phyloP scores from a whole-genome alignment of 2,888 invertebrate species.

The Lordiphosa fenestrarum region DNA sequence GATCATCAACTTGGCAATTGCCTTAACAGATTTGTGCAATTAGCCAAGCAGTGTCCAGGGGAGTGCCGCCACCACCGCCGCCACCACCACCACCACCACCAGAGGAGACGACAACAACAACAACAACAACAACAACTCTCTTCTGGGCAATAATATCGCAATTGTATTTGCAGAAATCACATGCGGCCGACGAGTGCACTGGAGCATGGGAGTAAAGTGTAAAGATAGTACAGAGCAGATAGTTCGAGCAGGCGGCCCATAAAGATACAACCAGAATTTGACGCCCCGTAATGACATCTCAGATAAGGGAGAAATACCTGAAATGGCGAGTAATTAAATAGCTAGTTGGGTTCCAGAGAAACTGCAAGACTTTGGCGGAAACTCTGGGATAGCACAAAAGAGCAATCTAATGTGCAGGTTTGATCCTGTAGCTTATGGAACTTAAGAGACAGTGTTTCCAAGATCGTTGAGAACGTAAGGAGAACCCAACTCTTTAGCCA shows the following conservation, averaged over 20 bases:
- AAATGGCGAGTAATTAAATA: constrained; percentile 1
- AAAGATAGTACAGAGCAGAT: constrained; percentile 48
- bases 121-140: constrained; percentile 24
- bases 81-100: background rate
- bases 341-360: constrained; percentile 1
- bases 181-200: constrained; percentile 42
- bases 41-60: constrained; percentile 54
- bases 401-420: too few relatives aligned
- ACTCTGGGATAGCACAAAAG: too few relatives aligned
- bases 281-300: constrained; percentile 40
- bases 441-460: too few relatives aligned
- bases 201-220: constrained; percentile 46
- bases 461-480: too few relatives aligned
- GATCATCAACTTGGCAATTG: constrained; percentile 47
- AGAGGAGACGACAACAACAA: constrained; percentile 37
- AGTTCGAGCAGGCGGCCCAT: constrained; percentile 40
- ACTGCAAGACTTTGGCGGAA: too few relatives aligned
- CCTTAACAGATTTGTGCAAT: constrained; percentile 73
- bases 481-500: too few relatives aligned
- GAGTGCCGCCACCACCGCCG: constrained; percentile 30
- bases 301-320: background rate
- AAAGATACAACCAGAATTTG: constrained; percentile 67
- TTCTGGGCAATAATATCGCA: background rate
- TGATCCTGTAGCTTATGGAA: too few relatives aligned
- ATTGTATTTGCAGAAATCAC: constrained; percentile 21